Conservation (phyloP, 1,140 invertebrate species). For the Trinorchestia longiramus region DNA sequence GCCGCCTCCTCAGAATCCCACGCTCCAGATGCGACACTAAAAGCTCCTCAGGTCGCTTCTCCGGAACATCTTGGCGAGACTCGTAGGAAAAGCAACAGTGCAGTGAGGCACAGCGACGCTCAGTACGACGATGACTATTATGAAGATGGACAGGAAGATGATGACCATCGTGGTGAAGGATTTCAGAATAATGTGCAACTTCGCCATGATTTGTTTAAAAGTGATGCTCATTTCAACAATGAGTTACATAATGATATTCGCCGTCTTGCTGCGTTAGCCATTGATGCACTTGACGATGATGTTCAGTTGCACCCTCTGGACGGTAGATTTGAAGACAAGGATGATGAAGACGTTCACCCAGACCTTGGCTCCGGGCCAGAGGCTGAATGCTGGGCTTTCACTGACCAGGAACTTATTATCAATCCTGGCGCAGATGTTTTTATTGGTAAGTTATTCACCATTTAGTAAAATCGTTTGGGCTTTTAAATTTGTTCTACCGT, state of each 20-base stretch:
- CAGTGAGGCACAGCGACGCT: background rate
- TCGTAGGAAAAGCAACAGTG: background rate
- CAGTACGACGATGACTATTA: background rate
- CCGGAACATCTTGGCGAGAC: background rate
- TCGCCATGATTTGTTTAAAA: background rate
- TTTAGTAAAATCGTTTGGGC: background rate
- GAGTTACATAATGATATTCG: background rate
- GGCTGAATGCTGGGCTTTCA: slow-evolving; percentile 21
- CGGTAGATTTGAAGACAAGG: background rate
- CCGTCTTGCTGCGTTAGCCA: background rate
- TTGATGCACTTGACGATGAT: background rate
- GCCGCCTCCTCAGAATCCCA: background rate
- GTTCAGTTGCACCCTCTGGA: background rate
- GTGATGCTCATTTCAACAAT: background rate
- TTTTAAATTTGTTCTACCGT: background rate
- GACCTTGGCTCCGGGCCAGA: background rate
- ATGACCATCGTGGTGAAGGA: background rate
- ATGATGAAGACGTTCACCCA: background rate
- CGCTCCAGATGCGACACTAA: slow-evolving; percentile 1
- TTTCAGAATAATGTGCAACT: background rate
- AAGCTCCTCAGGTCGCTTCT: background rate
- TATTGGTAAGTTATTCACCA: background rate
- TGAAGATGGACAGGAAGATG: background rate
- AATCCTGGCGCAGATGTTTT: slow-evolving; percentile 31
- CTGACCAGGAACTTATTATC: slow-evolving; percentile 20